phyloP scores from a whole-genome alignment of 2,888 invertebrate genomes.

The Cephus pygmeus region DNA sequence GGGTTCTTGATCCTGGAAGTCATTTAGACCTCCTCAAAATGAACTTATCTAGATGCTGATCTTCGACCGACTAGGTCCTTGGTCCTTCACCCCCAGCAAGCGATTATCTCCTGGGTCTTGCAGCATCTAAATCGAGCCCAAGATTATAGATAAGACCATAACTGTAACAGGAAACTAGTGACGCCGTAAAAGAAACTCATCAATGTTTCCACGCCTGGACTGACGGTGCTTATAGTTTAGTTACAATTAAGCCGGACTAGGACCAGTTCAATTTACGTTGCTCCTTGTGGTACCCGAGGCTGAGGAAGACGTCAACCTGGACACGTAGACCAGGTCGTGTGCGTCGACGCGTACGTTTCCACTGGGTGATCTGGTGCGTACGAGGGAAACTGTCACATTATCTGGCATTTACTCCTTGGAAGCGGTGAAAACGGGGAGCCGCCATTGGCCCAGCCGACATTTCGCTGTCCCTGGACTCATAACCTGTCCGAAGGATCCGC shows the following conservation, averaged over 20 bases:
- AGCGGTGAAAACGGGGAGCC: constrained; percentile 16
- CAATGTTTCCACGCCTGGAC: constrained; percentile 1
- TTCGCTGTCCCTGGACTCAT: constrained; percentile 34
- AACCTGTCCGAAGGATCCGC: constrained; percentile 37
- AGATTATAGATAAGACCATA: neutral
- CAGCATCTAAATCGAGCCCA: neutral
- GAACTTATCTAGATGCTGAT: neutral
- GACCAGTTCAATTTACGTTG: neutral
- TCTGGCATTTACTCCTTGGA: constrained; percentile 41
- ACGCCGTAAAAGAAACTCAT: neutral
- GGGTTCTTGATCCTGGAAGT: neutral
- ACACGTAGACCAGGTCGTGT: constrained; percentile 5
- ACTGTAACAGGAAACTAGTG: neutral
- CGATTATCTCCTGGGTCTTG: neutral
- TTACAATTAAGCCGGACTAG: neutral
- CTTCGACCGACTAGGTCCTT: neutral
- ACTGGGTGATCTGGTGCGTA: constrained; percentile 3
- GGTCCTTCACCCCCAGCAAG: neutral
- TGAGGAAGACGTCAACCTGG: constrained; percentile 2
- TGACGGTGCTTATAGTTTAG: neutral
- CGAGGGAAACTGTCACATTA: constrained; percentile 32
- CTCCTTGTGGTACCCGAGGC: neutral
- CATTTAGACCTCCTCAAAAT: neutral
- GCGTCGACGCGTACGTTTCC: constrained; percentile 1
- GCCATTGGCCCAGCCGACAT: constrained; percentile 38